Evolutionary conservation across 2,113 vertebrate species (phyloP).

Genomic region (Ceyx melanurus): DNA sequence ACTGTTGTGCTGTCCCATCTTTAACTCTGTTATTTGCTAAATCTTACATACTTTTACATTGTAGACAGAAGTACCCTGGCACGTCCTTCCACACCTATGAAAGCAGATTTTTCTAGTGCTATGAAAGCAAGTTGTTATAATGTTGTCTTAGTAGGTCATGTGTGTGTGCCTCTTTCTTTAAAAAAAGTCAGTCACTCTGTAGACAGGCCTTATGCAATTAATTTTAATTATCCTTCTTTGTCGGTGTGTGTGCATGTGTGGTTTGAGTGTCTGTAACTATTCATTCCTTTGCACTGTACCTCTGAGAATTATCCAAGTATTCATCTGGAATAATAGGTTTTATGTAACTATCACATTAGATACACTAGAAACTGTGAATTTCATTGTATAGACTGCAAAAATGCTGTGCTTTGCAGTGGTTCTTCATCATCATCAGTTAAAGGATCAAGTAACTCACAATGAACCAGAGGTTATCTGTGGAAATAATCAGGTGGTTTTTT

Average conservation of each 20-base stretch:
- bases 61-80: background rate
- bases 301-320: background rate
- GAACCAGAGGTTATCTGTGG: background rate
- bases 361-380: background rate
- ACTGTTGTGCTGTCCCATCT: background rate
- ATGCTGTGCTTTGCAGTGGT: background rate
- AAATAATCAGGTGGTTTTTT: background rate
- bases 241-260: too few species aligned
- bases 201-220: background rate
- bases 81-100: background rate
- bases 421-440: background rate
- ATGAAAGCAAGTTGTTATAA: background rate
- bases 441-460: background rate
- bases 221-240: background rate
- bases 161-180: background rate
- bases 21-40: background rate
- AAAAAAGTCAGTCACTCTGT: background rate
- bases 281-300: background rate
- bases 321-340: background rate
- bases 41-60: background rate
- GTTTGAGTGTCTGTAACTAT: background rate
- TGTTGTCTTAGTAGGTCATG: rapidly evolving
- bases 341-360: background rate
- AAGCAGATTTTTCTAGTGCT: background rate
- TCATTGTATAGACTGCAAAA: background rate